A percentile compares a stretch with the other conserved stretches of the same genome.
These are phyloP conservation scores for Amphiura filiformis DNA, from an alignment of 35 echinoderm and acorn worm species.

Conservation along the genomic window DNA sequence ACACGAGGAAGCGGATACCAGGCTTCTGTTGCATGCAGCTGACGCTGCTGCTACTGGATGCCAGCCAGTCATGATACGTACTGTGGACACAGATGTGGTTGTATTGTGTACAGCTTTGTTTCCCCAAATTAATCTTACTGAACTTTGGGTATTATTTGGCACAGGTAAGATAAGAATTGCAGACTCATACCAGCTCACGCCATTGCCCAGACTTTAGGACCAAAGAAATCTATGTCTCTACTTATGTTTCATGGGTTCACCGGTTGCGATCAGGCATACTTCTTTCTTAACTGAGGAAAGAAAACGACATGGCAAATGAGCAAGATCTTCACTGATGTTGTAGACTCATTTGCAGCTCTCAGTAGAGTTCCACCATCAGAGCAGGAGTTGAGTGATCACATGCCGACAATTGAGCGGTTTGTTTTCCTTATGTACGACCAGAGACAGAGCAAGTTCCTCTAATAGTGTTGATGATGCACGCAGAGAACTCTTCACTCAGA, in stretches of 20 bases:
- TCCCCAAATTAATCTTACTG: not conserved
- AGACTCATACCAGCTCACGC: not conserved
- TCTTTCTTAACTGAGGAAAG: too few species aligned
- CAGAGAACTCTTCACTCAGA: constrained; percentile 14
- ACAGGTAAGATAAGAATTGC: not conserved
- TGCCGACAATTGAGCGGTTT: constrained; percentile 4
- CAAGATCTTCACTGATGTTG: constrained; percentile 19
- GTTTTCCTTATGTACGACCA: constrained; percentile 16
- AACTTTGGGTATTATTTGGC: constrained; percentile 32
- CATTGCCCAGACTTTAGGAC: not conserved
- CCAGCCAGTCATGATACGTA: constrained; percentile 13
- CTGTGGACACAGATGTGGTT: constrained; percentile 59
- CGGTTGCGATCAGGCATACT: too few species aligned
- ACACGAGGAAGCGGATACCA: constrained; percentile 55
- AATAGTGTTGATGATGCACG: constrained; percentile 21
- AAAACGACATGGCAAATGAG: constrained; percentile 41
- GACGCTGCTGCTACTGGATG: constrained; percentile 10
- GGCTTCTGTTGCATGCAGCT: constrained; percentile 40
- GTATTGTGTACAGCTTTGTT: not conserved
- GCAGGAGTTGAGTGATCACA: not conserved
- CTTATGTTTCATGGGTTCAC: constrained; percentile 24
- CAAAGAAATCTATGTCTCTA: not conserved
- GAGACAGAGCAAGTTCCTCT: not conserved
- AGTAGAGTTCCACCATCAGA: not conserved
- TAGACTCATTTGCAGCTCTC: constrained; percentile 20